Percentiles rank a stretch among this genome's conserved stretches.
Conservation (phyloP, 1,140 invertebrate species). For the Ceratina calcarata region DNA sequence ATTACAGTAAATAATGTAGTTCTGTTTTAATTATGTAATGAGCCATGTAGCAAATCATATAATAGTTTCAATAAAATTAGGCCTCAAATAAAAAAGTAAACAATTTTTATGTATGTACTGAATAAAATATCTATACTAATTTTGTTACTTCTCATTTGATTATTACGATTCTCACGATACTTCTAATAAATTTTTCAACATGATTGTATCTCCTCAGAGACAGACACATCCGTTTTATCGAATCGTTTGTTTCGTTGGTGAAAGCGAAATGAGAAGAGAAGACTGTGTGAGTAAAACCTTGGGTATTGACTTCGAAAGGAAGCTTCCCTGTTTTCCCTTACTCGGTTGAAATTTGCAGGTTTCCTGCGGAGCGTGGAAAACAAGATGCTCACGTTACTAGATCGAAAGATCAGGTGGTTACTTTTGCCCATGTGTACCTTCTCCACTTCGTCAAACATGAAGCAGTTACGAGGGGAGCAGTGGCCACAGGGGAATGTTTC, state of each 20-base stretch:
- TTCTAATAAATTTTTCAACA: too few relatives aligned
- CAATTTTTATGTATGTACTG: too few relatives aligned
- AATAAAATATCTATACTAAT: too few relatives aligned
- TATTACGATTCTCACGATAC: too few relatives aligned
- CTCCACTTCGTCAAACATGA: not conserved
- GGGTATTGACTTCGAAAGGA: not conserved
- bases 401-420: not conserved
- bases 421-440: not conserved
- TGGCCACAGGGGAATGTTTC: not conserved
- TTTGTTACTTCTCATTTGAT: too few relatives aligned
- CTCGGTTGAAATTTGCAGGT: constrained; percentile 14
- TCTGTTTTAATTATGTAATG: too few relatives aligned
- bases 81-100: too few relatives aligned
- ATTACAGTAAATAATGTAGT: too few relatives aligned
- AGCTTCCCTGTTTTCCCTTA: not conserved
- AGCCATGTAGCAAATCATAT: too few relatives aligned
- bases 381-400: not conserved
- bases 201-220: too few relatives aligned
- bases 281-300: not conserved
- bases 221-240: not conserved
- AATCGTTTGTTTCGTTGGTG: constrained; percentile 29
- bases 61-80: too few relatives aligned
- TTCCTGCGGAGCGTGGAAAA: not conserved
- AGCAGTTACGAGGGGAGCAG: not conserved
- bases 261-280: not conserved